Conservation (phyloP, 2,888 invertebrate species). For the Hartigia nigra region DNA sequence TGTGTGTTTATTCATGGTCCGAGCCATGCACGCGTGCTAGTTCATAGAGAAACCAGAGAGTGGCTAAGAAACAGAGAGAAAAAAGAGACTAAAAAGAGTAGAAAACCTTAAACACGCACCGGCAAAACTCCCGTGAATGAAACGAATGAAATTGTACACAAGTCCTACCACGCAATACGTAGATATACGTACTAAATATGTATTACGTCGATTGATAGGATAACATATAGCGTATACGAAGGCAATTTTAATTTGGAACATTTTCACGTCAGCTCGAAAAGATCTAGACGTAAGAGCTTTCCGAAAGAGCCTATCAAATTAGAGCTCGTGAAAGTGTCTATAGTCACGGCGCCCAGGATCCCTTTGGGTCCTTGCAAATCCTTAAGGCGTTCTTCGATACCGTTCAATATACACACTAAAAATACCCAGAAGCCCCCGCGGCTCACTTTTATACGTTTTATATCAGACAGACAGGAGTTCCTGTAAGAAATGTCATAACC, state of each 20-base stretch:
- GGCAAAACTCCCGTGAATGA: background rate
- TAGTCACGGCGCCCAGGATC: background rate
- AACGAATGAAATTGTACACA: background rate
- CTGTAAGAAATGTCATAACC: background rate
- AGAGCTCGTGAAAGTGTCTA: background rate
- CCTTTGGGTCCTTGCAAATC: background rate
- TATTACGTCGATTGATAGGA: background rate
- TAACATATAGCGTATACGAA: background rate
- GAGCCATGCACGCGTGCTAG: background rate
- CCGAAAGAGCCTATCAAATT: background rate
- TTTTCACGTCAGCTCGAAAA: background rate
- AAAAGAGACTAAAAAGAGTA: background rate
- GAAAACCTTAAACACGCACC: background rate
- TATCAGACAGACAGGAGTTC: background rate
- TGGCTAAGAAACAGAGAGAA: background rate
- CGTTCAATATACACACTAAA: background rate
- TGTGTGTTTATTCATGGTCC: slow-evolving; percentile 16
- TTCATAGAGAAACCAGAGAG: background rate
- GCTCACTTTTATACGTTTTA: background rate
- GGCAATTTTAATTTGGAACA: background rate
- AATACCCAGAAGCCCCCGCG: background rate
- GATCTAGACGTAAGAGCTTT: background rate
- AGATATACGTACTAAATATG: background rate
- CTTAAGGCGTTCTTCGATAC: background rate
- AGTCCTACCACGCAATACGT: background rate